Evolutionary conservation across 2,113 vertebrate genomes (phyloP).

Genomic region (Lepidothrix coronata): DNA sequence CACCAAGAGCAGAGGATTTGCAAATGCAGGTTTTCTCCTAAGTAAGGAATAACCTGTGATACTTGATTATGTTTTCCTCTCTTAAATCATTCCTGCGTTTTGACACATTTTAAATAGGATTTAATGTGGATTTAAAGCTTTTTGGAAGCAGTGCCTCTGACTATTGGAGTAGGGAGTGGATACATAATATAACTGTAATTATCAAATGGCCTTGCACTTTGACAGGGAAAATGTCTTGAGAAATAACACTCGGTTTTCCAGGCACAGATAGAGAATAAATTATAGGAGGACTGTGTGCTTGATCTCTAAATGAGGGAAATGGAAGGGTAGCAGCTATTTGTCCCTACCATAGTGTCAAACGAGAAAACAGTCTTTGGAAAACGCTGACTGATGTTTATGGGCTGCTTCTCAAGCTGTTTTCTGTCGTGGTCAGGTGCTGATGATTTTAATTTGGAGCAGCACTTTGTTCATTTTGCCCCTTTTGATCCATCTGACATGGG

Average conservation of each 20-base stretch:
- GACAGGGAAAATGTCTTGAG: background rate
- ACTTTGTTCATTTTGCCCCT: constrained; percentile 1
- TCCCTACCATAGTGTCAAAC: background rate
- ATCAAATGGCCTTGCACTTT: constrained; percentile 8
- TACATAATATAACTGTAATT: constrained; percentile 6
- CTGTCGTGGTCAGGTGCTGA: background rate
- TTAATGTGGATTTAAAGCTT: constrained; percentile 12
- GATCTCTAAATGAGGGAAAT: constrained; percentile 15
- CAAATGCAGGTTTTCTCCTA: background rate
- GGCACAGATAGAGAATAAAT: background rate
- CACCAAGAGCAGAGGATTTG: background rate
- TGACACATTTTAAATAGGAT: constrained; percentile 21
- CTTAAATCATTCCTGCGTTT: background rate
- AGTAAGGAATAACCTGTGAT: background rate
- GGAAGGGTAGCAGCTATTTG: background rate
- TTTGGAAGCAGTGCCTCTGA: background rate
- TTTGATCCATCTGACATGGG: background rate
- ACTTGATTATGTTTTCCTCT: background rate
- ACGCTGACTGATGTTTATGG: background rate
- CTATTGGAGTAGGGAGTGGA: background rate
- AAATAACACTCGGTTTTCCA: background rate
- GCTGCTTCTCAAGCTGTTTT: background rate
- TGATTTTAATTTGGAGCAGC: background rate
- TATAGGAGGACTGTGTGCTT: background rate
- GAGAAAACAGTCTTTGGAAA: background rate